These are phyloP conservation scores for Percina caprodes DNA, from an alignment of 2,113 vertebrate genomes.

Conservation along the genomic window DNA sequence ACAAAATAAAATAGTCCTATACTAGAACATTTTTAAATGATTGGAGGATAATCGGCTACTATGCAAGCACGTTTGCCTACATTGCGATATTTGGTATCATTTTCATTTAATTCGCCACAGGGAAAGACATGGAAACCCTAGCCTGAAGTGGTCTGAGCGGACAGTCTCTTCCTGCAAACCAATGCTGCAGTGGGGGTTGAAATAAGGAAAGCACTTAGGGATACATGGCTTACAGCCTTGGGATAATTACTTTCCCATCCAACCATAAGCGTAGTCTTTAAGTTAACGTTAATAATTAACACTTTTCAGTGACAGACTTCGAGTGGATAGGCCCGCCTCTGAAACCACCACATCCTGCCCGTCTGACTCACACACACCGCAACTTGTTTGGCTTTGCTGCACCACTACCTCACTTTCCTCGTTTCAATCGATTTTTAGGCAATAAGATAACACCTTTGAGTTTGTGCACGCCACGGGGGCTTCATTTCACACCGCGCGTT, in stretches of 20 bases:
- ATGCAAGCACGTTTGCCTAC: not conserved
- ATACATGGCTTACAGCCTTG: constrained; percentile 3
- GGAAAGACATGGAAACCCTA: constrained; percentile 17
- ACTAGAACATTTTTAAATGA: not conserved
- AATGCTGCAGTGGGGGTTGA: constrained; percentile 24
- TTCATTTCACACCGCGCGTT: not conserved
- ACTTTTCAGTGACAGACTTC: constrained; percentile 28
- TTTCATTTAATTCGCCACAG: not conserved
- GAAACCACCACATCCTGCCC: constrained; percentile 37
- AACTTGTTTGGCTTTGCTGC: constrained; percentile 45
- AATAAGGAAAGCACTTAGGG: constrained; percentile 21
- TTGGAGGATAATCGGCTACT: not conserved
- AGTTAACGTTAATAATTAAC: constrained; percentile 33
- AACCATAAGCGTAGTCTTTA: constrained; percentile 11
- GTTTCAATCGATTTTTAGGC: not conserved
- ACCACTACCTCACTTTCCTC: constrained; percentile 34
- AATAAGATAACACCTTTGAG: constrained; percentile 21
- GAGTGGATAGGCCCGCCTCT: not conserved
- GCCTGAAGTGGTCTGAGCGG: constrained; percentile 3
- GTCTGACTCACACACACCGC: constrained; percentile 50
- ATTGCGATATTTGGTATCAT: constrained; percentile 1
- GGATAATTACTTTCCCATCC: constrained; percentile 39
- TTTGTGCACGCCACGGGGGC: not conserved
- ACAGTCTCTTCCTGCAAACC: constrained; percentile 27
- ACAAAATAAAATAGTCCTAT: not conserved